Evolutionary conservation across 2,113 vertebrate species (phyloP).

Genomic region (Gymnogyps californianus): DNA sequence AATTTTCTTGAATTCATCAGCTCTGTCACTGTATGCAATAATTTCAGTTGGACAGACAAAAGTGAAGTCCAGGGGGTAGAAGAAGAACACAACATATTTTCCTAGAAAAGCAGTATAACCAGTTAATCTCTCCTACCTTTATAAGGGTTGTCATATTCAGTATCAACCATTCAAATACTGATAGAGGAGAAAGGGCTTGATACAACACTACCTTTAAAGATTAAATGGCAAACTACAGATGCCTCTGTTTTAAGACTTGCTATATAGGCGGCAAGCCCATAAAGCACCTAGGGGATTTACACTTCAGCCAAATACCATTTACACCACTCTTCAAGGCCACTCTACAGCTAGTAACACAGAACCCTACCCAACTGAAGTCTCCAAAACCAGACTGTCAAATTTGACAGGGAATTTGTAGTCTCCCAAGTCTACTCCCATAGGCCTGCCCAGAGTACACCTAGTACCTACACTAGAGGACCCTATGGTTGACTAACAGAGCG

Average conservation of each 20-base stretch:
- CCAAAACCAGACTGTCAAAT: not conserved
- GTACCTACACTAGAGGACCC: not conserved
- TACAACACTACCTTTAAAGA: not conserved
- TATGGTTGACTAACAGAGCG: not conserved
- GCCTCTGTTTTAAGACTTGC: not conserved
- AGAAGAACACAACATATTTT: constrained; percentile 95
- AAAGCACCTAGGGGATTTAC: not conserved
- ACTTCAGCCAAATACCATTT: not conserved
- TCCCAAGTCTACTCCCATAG: not conserved
- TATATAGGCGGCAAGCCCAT: not conserved
- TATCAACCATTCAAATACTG: not conserved
- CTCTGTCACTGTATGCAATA: constrained; percentile 93
- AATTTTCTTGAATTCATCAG: constrained; percentile 90
- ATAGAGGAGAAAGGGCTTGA: not conserved
- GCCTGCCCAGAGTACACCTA: not conserved
- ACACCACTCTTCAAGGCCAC: not conserved
- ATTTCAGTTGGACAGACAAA: constrained; percentile 99
- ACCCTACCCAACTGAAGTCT: not conserved
- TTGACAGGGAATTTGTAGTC: not conserved
- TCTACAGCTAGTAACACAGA: not conserved
- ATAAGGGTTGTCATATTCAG: not conserved
- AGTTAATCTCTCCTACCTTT: not conserved
- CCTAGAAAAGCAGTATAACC: constrained; percentile 67
- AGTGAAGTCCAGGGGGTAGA: constrained; percentile 97
- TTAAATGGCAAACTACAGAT: not conserved